Base-by-base conservation (phyloP, 35 echinoderm and acorn worm species). In the Diadema setosum region DNA sequence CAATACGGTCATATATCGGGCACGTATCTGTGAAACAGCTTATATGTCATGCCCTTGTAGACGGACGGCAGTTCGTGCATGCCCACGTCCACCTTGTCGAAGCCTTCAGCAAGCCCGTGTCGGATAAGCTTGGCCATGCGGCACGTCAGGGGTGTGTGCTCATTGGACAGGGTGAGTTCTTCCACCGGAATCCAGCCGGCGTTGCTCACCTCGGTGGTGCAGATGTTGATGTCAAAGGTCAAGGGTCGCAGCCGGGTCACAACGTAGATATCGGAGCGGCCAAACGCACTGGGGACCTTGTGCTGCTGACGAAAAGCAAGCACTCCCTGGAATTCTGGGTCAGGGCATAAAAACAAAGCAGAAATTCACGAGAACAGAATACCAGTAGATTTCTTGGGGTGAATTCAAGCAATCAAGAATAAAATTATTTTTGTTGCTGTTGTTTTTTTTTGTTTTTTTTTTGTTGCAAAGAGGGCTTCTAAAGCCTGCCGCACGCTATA, bases 231-330 rank as follows among this genome's bases (percentile, higher is more conserved):
- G 89, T 98, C 96, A 90, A 94, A 94, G 84, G 89, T 98, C 86
- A 98, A 26, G 17, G 96, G 96, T 75, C 70, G 58, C 7, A 98
- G 64, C 41, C 96, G 75, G 27, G 92, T 94, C n/a, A 98, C 86
- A 0, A 98, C 89, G 45, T 98, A 98, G 85, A 98, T 94, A 52
- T 99, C 96, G 3, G 96, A 99, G 25, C 85, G 78, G 40, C 93
- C 93, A 45, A 95, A 99, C 20, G 88, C 87, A 46, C 91, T 87
- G 1, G 96, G 96, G 26, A 92, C 58, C 23, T 89, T 80, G 86
- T 99, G 96, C 44, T 99, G 96, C 46, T 99, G 96, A 5, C 96
- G 92, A 59, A 99, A 99, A 3, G 93, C 74, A 8, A 99, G 82
- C 5, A 99, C 85, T 3, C 93, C 94, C 64, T 95, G 42, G 76